Percentiles rank a stretch among this genome's conserved stretches.
Evolutionary conservation across 2,888 invertebrate species (phyloP).

Genomic region (Dryococelus australis): DNA sequence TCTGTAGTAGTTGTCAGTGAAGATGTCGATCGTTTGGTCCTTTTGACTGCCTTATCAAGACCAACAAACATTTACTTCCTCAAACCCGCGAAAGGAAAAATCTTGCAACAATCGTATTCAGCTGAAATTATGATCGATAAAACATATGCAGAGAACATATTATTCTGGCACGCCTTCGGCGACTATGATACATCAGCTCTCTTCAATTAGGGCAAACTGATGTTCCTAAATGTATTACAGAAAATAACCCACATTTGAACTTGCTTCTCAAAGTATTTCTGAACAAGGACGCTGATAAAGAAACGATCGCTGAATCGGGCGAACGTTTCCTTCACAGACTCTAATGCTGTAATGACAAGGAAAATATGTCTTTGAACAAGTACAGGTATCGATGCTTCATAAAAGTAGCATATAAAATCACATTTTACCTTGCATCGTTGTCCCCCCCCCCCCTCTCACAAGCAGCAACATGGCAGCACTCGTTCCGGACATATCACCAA

Average conservation of each 20-base stretch:
- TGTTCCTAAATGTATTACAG: constrained; percentile 45
- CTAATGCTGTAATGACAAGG: constrained; percentile 38
- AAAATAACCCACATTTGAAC: constrained; percentile 46
- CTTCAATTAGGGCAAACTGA: constrained; percentile 49
- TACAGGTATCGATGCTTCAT: constrained; percentile 43
- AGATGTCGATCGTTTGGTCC: constrained; percentile 24
- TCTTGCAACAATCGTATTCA: constrained; percentile 42
- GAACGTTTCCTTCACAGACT: constrained; percentile 40
- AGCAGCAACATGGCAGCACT: constrained; percentile 48
- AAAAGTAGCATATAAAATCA: constrained; percentile 44
- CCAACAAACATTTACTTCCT: constrained; percentile 13
- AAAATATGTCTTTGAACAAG: constrained; percentile 44
- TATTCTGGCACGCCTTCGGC: constrained; percentile 49
- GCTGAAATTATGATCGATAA: constrained; percentile 46
- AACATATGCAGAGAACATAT: constrained; percentile 47
- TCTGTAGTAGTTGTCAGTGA: constrained; percentile 29
- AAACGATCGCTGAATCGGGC: constrained; percentile 44
- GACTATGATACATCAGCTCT: constrained; percentile 45
- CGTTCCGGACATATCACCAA: constrained; percentile 47
- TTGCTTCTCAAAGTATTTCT: constrained; percentile 45
- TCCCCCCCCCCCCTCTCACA: constrained; percentile 41
- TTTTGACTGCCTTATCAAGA: not conserved
- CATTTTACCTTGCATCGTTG: constrained; percentile 43
- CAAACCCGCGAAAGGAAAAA: constrained; percentile 38
- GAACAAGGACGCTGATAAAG: constrained; percentile 35